Base-by-base conservation (phyloP, 2,113 vertebrate genomes). In the Rousettus leschenaultii region DNA sequence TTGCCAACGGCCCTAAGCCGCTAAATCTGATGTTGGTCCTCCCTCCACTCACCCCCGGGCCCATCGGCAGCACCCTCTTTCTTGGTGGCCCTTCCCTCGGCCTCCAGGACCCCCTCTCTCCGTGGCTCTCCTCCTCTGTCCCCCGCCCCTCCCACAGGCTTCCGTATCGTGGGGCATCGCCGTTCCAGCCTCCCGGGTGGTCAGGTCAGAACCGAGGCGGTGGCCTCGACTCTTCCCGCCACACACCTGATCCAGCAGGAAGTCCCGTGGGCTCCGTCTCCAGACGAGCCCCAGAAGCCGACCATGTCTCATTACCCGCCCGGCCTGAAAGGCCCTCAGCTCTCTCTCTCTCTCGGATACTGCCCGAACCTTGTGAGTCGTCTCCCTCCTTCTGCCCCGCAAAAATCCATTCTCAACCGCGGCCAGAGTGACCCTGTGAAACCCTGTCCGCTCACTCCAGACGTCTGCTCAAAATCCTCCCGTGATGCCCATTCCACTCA, bases 281-380 rank as follows among this genome's bases (percentile, higher is more conserved):
- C 70, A 84, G 53, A 18, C 40, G 2, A 45, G 68, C 45, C 33
- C 53, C 55, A 28, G 30, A 70, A 26, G 21, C 63, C 7, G 0
- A 38, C 73, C 3, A 1, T 5, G 2, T 40, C 73, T 89, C n/a
- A 2, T 21, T 71, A 19, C 55, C n/a, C n/a, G 30, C 59, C 21
- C 14, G 11, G 10, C 35, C 33, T 6, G 38, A 18, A 48, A 7
- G 21, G 14, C 30, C 30, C 2, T 40, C 18, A 0, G 43, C 30
- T 75, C 51, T 66, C 45, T 45, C 40, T 40, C 40, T 40, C 77
- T 63, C 68, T 43, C 3, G 2, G 26, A 12, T 22, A 8, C 12
- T 1, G 2, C 13, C 4, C 0, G 12, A 28, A 61, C n/a, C 61
- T 55, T 51, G 28, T 2, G 1, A 45, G 28, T 24, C 13, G 0